phyloP scores from a whole-genome alignment of 1,140 invertebrate species.

The Helicoverpa zea region DNA sequence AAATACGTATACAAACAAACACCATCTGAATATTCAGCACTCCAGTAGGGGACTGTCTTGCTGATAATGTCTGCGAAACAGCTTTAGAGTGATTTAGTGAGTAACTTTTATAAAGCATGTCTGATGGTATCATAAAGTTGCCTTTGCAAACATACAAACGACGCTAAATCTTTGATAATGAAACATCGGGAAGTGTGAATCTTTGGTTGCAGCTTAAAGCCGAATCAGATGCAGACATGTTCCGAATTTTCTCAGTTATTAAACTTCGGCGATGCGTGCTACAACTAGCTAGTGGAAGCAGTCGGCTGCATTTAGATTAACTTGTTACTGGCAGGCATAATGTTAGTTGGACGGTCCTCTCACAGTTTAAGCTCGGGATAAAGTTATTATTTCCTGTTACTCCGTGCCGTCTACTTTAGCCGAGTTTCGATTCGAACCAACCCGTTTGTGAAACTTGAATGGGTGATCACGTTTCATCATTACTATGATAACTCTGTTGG shows the following conservation, averaged over 20 bases:
- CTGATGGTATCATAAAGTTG: conserved; percentile 51
- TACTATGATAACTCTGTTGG: conserved; percentile 72
- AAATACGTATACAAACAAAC: conserved; percentile 82
- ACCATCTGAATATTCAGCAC: conserved; percentile 76
- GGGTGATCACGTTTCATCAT: conserved; percentile 78
- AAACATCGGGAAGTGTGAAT: conserved; percentile 53
- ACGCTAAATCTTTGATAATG: neutral
- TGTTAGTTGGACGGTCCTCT: conserved; percentile 83
- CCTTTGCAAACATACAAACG: conserved; percentile 5
- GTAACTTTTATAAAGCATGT: conserved; percentile 64
- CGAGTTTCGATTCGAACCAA: conserved; percentile 80
- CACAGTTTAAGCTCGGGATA: conserved; percentile 76
- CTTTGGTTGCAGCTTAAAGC: conserved; percentile 53
- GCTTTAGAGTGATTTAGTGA: conserved; percentile 69
- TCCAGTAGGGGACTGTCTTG: conserved; percentile 66
- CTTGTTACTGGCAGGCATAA: conserved; percentile 85
- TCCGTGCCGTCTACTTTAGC: conserved; percentile 79
- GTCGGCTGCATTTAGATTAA: conserved; percentile 84
- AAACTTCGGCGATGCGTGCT: conserved; percentile 80
- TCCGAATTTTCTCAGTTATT: conserved; percentile 77
- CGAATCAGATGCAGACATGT: conserved; percentile 63
- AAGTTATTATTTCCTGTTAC: conserved; percentile 86
- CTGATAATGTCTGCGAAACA: conserved; percentile 75
- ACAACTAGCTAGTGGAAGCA: conserved; percentile 74
- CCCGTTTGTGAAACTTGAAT: conserved; percentile 80